These are phyloP conservation scores for Drosophila antonietae DNA, from an alignment of 2,888 invertebrate species.

Conservation along the genomic window DNA sequence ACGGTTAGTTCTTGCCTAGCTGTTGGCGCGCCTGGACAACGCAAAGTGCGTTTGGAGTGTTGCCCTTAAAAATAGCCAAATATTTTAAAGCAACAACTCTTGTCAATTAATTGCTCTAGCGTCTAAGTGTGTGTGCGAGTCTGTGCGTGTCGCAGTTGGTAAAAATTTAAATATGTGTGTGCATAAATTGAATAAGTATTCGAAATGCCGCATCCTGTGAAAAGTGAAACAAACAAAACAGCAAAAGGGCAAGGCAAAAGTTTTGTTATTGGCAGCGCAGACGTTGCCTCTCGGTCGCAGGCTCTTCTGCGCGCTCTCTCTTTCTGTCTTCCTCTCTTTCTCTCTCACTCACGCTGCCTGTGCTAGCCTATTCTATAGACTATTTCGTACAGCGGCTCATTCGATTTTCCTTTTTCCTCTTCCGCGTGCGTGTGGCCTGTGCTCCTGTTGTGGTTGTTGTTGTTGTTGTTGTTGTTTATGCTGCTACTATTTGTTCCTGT, in stretches of 20 bases:
- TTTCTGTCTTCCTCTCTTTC: constrained; percentile 1
- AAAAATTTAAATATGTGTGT: constrained; percentile 14
- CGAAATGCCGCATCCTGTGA: constrained; percentile 72
- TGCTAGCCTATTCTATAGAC: constrained; percentile 4
- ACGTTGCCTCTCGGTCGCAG: constrained; percentile 44
- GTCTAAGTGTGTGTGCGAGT: constrained; percentile 6
- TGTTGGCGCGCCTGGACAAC: constrained; percentile 62
- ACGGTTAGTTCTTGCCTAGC: constrained; percentile 66
- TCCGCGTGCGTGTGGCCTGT: constrained; percentile 45
- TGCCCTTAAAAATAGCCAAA: constrained; percentile 57
- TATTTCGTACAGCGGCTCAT: constrained; percentile 37
- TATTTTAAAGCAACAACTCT: constrained; percentile 35
- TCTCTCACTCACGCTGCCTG: constrained; percentile 11
- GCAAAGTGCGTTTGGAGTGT: constrained; percentile 53
- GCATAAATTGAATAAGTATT: constrained; percentile 22
- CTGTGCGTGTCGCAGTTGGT: constrained; percentile 5
- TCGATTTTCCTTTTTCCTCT: constrained; percentile 62
- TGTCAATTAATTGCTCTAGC: not conserved
- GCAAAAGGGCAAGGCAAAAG: constrained; percentile 61
- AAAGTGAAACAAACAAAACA: constrained; percentile 67
- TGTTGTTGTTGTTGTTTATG: constrained; percentile 57
- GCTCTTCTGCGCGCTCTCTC: constrained; percentile 31
- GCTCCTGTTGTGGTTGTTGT: constrained; percentile 26
- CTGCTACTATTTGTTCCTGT: constrained; percentile 48
- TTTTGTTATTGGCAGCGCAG: constrained; percentile 64